Percentiles rank a stretch among this genome's conserved stretches.
These are phyloP conservation scores for Mesopsocus fuscifrons DNA, from an alignment of 2,888 invertebrate genomes.

Conservation along the genomic window DNA sequence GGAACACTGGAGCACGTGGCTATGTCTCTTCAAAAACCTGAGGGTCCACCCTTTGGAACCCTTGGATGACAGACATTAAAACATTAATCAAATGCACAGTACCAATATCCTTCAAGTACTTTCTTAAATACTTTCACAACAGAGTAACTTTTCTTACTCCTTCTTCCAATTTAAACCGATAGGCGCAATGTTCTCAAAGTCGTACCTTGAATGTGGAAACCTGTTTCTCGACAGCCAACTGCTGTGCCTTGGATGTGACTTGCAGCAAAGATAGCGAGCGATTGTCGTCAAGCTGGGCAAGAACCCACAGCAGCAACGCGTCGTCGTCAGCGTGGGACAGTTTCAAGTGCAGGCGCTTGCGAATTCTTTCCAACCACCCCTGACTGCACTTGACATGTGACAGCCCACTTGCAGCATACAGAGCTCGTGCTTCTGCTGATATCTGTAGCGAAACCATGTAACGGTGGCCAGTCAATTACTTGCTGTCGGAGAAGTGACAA, in stretches of 20 bases:
- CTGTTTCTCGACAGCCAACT: neutral
- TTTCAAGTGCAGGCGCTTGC: neutral
- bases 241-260: slow-evolving; percentile 1
- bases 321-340: slow-evolving; percentile 2
- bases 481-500: no score
- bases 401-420: neutral
- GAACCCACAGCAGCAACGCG: neutral
- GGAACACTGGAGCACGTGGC: neutral
- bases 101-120: no score
- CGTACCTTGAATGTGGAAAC: neutral
- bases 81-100: no score
- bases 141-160: no score
- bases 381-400: neutral
- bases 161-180: no score
- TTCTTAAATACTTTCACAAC: no score
- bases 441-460: no score
- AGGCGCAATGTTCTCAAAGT: no score
- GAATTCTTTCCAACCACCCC: slow-evolving; percentile 3
- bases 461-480: no score
- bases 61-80: no score
- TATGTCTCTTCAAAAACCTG: slow-evolving; percentile 1
- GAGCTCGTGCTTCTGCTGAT: neutral
- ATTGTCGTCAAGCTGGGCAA: slow-evolving; percentile 3
- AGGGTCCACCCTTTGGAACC: slow-evolving; percentile 6
- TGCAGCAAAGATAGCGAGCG: neutral